Evolutionary conservation across 2,797 vertebrate species (phyloP).

Genomic region (Dermochelys coriacea): DNA sequence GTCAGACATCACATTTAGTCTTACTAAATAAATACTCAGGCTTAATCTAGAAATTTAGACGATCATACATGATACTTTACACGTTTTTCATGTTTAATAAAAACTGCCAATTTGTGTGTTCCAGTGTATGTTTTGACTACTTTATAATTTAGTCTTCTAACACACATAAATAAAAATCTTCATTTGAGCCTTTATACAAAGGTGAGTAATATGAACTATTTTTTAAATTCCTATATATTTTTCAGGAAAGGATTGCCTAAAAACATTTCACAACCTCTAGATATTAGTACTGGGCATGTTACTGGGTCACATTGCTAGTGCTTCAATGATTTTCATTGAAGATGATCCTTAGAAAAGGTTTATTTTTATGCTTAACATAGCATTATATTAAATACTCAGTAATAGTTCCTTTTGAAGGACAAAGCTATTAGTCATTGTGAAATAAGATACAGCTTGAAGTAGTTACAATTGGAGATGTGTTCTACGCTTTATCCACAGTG

Average conservation of each 20-base stretch:
- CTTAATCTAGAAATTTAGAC: slow-evolving; percentile 77
- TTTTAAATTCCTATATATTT: slow-evolving; percentile 74
- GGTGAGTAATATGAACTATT: slow-evolving; percentile 74
- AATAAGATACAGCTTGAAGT: slow-evolving; percentile 31
- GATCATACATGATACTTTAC: slow-evolving; percentile 77
- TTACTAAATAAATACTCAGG: slow-evolving; percentile 81
- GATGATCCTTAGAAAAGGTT: slow-evolving; percentile 50
- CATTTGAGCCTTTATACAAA: slow-evolving; percentile 76
- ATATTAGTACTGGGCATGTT: slow-evolving; percentile 55
- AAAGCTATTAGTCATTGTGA: slow-evolving; percentile 34
- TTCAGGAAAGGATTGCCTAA: slow-evolving; percentile 79
- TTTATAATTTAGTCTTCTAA: slow-evolving; percentile 70
- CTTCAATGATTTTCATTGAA: slow-evolving; percentile 72
- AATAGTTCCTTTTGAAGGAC: slow-evolving; percentile 53
- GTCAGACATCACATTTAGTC: slow-evolving; percentile 71
- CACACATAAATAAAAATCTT: slow-evolving; percentile 69
- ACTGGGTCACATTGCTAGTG: slow-evolving; percentile 51
- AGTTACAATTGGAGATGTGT: slow-evolving; percentile 38
- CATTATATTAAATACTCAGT: slow-evolving; percentile 49
- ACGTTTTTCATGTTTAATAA: slow-evolving; percentile 77
- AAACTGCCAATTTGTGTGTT: slow-evolving; percentile 81
- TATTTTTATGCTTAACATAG: slow-evolving; percentile 47
- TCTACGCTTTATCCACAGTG: slow-evolving; percentile 23
- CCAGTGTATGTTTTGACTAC: slow-evolving; percentile 72
- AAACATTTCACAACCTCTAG: slow-evolving; percentile 80